phyloP scores from a whole-genome alignment of 1,140 invertebrate species.

The Geopemphigus sp. region DNA sequence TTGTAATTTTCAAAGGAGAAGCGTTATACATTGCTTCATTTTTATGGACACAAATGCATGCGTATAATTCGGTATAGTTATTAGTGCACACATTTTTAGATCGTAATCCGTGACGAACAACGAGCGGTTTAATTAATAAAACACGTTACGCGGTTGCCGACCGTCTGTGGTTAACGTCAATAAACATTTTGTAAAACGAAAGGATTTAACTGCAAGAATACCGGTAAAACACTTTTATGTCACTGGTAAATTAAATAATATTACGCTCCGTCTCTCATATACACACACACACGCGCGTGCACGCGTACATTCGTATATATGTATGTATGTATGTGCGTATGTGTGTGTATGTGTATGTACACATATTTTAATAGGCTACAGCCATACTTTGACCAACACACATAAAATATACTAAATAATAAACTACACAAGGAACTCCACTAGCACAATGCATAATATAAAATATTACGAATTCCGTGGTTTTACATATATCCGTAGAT shows the following conservation, averaged over 20 bases:
- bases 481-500: neutral
- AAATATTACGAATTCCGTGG: neutral
- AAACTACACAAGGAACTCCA: neutral
- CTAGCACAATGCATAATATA: neutral
- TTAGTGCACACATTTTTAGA: too few species aligned
- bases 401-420: constrained; percentile 21
- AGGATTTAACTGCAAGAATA: neutral
- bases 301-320: too few species aligned
- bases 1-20: too few species aligned
- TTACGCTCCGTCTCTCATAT: neutral
- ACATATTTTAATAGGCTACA: neutral
- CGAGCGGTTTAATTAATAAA: neutral
- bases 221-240: constrained; percentile 13
- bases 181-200: neutral
- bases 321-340: neutral
- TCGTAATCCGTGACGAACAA: neutral
- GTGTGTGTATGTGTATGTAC: neutral
- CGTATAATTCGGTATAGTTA: too few species aligned
- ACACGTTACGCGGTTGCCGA: neutral
- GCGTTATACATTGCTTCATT: too few species aligned
- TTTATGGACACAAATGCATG: too few species aligned
- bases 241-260: constrained; percentile 24
- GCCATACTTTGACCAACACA: constrained; percentile 8
- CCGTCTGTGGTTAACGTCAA: neutral
- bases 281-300: too few species aligned